Percentiles rank a stretch among this genome's conserved stretches.
These are phyloP conservation scores for Ramphastos sulfuratus DNA, from an alignment of 2,113 vertebrate genomes.

Conservation along the genomic window DNA sequence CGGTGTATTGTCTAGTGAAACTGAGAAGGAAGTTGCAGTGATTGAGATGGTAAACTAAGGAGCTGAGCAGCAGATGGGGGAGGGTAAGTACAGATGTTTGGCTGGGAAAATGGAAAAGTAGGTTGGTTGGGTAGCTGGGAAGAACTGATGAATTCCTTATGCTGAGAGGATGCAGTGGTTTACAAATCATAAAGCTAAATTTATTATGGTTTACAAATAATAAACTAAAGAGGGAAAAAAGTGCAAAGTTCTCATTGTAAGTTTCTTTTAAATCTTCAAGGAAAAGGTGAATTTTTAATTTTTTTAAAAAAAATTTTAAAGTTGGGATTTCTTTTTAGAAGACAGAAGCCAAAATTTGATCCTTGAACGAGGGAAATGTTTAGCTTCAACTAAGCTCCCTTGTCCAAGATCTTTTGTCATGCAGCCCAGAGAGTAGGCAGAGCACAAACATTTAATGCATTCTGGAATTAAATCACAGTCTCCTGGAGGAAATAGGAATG, in stretches of 20 bases:
- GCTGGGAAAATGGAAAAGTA: background rate
- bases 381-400: background rate
- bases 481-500: no score
- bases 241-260: background rate
- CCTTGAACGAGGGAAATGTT: background rate
- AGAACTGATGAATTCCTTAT: background rate
- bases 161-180: background rate
- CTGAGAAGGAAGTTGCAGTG: background rate
- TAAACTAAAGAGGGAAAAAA: background rate
- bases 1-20: background rate
- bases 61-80: background rate
- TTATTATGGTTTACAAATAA: background rate
- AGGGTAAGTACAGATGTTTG: constrained; percentile 31
- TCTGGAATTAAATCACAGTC: no score
- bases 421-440: no score
- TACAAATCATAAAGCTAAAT: background rate
- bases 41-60: background rate
- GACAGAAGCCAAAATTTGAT: background rate
- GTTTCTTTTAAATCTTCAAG: background rate
- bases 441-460: no score
- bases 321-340: background rate
- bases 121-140: background rate
- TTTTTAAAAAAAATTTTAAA: no score
- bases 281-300: background rate
- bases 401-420: no score